Evolutionary conservation across 2,888 invertebrate genomes (phyloP).

Genomic region (Dascillus cervinus): DNA sequence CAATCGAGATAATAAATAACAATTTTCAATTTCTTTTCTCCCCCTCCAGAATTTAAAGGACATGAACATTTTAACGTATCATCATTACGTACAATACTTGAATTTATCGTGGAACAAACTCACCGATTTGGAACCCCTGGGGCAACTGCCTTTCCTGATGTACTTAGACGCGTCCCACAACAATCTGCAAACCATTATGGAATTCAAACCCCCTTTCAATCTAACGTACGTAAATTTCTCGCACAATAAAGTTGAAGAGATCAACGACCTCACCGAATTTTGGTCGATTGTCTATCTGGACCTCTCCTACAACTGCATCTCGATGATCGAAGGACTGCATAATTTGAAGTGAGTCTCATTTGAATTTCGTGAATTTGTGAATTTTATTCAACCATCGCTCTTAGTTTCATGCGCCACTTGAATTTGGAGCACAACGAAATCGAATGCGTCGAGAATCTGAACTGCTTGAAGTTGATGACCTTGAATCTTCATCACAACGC

Average conservation of each 20-base stretch:
- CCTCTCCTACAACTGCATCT: slow-evolving; percentile 54
- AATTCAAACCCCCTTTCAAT: slow-evolving; percentile 54
- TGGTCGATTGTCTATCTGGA: slow-evolving; percentile 57
- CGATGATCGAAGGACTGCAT: slow-evolving; percentile 35
- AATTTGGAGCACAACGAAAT: slow-evolving; percentile 56
- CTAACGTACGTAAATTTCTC: slow-evolving; percentile 55
- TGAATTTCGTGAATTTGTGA: too few relatives aligned
- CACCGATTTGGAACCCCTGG: slow-evolving; percentile 45
- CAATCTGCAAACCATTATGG: slow-evolving; percentile 44
- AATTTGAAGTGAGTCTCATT: slow-evolving; percentile 8
- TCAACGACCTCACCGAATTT: slow-evolving; percentile 49
- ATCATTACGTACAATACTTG: slow-evolving; percentile 53
- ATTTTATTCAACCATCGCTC: too few relatives aligned
- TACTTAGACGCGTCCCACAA: slow-evolving; percentile 52
- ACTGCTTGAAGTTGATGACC: slow-evolving; percentile 43
- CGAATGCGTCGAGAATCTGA: slow-evolving; percentile 49
- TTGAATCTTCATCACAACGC: slow-evolving; percentile 26
- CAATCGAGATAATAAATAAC: too few relatives aligned
- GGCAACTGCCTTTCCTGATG: slow-evolving; percentile 49
- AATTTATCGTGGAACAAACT: slow-evolving; percentile 54
- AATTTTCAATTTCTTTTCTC: too few relatives aligned
- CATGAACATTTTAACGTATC: slow-evolving; percentile 46
- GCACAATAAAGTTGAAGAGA: slow-evolving; percentile 47
- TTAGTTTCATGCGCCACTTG: slow-evolving; percentile 49
- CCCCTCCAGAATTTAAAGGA: slow-evolving; percentile 43